These are phyloP conservation scores for Akabosia matsudoensis DNA, from an alignment of 1,140 invertebrate species.

Conservation along the genomic window DNA sequence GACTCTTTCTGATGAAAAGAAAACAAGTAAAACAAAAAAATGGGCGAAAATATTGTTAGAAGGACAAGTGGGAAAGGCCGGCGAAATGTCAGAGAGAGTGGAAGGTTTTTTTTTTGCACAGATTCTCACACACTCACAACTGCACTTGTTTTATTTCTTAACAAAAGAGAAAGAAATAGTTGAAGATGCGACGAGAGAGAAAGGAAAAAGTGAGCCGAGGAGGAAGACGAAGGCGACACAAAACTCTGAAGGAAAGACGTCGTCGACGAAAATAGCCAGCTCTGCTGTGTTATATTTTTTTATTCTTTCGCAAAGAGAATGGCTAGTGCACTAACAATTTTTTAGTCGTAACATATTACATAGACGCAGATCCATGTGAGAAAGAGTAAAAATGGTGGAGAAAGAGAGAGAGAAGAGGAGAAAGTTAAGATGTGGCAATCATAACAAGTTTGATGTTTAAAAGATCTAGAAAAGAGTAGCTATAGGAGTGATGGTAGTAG, in stretches of 20 bases:
- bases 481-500: background rate
- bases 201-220: background rate
- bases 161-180: no score
- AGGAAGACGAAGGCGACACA: background rate
- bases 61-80: no score
- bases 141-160: no score
- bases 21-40: background rate
- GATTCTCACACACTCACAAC: constrained; percentile 16
- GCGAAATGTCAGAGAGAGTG: background rate
- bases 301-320: no score
- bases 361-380: background rate
- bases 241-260: background rate
- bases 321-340: no score
- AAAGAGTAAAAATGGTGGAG: background rate
- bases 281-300: no score
- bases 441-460: constrained; percentile 11
- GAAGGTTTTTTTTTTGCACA: constrained; percentile 16
- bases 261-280: no score
- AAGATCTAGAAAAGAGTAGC: background rate
- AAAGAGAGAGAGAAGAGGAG: background rate
- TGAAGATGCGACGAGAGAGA: background rate
- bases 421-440: constrained; percentile 9
- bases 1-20: no score
- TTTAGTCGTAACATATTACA: no score
- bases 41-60: no score